A percentile compares a stretch with the other conserved stretches of the same genome.
These are phyloP conservation scores for Esox masquinongy DNA, from an alignment of 2,797 vertebrate genomes.

Conservation along the genomic window DNA sequence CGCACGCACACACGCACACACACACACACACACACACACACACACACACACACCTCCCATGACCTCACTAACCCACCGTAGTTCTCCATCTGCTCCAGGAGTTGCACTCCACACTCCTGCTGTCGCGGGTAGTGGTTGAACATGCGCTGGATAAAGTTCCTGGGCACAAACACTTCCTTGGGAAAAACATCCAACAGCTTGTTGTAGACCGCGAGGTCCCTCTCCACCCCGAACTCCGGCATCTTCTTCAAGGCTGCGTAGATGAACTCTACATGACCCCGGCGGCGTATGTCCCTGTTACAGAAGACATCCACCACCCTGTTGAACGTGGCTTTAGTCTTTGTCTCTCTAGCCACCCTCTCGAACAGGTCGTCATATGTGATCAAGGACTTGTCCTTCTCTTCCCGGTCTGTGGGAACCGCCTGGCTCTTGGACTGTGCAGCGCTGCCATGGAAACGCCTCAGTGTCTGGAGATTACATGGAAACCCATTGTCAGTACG, in stretches of 20 bases:
- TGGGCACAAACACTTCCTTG: conserved; percentile 87
- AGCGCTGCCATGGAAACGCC: conserved; percentile 58
- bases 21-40: neutral
- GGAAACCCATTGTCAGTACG: neutral
- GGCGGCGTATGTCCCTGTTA: conserved; percentile 71
- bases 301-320: conserved; percentile 74
- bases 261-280: conserved; percentile 89
- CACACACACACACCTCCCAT: neutral
- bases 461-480: conserved; percentile 43
- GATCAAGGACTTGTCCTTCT: conserved; percentile 44
- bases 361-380: conserved; percentile 72
- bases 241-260: conserved; percentile 87
- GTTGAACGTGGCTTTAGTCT: conserved; percentile 77
- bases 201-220: conserved; percentile 83
- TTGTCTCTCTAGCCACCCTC: conserved; percentile 39
- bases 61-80: conserved; percentile 61
- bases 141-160: conserved; percentile 82
- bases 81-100: conserved; percentile 89
- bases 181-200: conserved; percentile 87
- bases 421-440: conserved; percentile 26
- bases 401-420: conserved; percentile 16
- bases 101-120: conserved; percentile 84
- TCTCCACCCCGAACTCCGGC: conserved; percentile 83
- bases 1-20: neutral
- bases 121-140: conserved; percentile 88